Percentiles rank a stretch among this genome's conserved stretches.
Evolutionary conservation across 2,888 invertebrate genomes (phyloP).

Genomic region (Rhogogaster chlorosoma): DNA sequence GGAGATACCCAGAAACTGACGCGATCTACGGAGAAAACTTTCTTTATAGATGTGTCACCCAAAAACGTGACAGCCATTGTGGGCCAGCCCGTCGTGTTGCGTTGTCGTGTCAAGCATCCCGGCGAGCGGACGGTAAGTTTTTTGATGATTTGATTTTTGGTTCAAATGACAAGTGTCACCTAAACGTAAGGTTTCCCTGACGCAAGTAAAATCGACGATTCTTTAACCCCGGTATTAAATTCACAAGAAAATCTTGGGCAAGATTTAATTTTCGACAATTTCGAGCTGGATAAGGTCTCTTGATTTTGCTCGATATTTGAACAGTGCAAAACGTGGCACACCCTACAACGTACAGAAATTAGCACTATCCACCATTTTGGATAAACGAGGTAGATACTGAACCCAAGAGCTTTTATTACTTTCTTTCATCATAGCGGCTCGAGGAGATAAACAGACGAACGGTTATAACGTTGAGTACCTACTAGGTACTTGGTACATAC

Average conservation of each 20-base stretch:
- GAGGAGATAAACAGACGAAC: neutral
- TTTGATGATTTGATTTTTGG: neutral
- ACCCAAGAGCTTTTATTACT: slow-evolving; percentile 12
- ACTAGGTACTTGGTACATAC: neutral
- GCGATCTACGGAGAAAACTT: slow-evolving; percentile 81
- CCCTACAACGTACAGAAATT: neutral
- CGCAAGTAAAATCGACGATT: neutral
- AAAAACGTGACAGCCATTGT: slow-evolving; percentile 90
- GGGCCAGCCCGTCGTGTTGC: slow-evolving; percentile 88
- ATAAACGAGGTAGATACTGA: neutral
- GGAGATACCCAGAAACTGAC: slow-evolving; percentile 63
- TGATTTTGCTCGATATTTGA: neutral
- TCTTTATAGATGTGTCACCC: slow-evolving; percentile 90
- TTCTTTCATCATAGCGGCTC: neutral
- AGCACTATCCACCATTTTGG: slow-evolving; percentile 35
- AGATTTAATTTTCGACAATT: neutral
- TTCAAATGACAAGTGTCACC: neutral
- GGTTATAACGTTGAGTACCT: slow-evolving; percentile 25
- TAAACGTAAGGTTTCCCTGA: neutral
- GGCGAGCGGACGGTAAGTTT: slow-evolving; percentile 90
- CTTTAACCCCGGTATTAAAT: neutral
- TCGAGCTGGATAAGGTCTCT: neutral
- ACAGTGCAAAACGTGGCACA: neutral
- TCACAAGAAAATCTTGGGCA: neutral
- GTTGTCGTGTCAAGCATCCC: slow-evolving; percentile 91